Evolutionary conservation across 2,113 vertebrate species (phyloP).

Genomic region (Oreocharis arfaki): DNA sequence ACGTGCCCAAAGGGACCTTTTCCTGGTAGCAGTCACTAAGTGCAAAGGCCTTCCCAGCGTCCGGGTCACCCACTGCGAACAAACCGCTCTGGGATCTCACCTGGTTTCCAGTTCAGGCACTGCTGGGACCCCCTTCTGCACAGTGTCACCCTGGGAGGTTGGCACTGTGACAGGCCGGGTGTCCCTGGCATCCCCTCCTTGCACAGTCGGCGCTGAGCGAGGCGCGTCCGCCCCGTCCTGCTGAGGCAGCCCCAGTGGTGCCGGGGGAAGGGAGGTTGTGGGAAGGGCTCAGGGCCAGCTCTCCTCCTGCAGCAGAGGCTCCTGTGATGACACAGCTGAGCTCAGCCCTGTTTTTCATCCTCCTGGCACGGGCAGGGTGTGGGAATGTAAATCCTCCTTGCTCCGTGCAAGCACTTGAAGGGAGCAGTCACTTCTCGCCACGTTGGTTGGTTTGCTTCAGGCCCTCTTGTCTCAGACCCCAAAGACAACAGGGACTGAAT

Average conservation of each 20-base stretch:
- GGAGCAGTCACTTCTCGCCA: background rate
- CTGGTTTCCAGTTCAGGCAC: background rate
- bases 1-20: background rate
- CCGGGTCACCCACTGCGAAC: rapidly evolving
- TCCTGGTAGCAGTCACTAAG: background rate
- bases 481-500: background rate
- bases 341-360: background rate
- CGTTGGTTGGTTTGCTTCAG: background rate
- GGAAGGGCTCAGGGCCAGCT: background rate
- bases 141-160: background rate
- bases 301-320: background rate
- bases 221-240: background rate
- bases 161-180: background rate
- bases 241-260: background rate
- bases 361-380: background rate
- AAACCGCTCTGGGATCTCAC: background rate
- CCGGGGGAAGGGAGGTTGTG: background rate
- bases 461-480: background rate
- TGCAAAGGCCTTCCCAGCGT: background rate
- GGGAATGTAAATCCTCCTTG: background rate
- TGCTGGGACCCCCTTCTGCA: background rate
- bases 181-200: background rate
- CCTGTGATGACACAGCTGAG: background rate
- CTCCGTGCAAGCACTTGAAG: background rate
- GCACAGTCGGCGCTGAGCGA: background rate